A percentile compares a stretch with the other conserved stretches of the same genome.
Conservation (phyloP, 1,140 invertebrate genomes). For the Chlorops oryzae region DNA sequence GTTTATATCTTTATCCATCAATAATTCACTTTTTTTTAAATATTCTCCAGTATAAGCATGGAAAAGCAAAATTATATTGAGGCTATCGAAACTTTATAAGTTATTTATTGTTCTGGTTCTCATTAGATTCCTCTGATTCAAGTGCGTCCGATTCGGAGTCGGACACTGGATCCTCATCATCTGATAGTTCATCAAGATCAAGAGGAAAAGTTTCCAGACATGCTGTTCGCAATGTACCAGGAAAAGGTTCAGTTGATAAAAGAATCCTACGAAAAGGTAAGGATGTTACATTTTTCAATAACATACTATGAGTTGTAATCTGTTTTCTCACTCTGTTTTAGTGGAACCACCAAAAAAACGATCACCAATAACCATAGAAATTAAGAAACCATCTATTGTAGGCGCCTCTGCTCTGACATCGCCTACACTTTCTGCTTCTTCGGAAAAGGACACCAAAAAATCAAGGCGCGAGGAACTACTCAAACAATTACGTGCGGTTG, state of each 20-base stretch:
- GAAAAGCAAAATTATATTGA: no score
- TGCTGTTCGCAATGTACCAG: no score
- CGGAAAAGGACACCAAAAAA: conserved; percentile 51
- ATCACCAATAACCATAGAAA: conserved; percentile 46
- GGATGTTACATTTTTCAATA: conserved; percentile 3
- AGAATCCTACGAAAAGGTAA: conserved; percentile 48
- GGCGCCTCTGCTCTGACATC: conserved; percentile 50
- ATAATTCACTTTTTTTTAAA: no score
- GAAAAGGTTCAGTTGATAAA: conserved; percentile 49
- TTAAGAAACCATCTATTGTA: conserved; percentile 49
- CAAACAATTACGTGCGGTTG: conserved; percentile 95
- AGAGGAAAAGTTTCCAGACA: no score
- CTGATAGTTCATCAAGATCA: conserved; percentile 48
- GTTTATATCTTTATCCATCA: no score
- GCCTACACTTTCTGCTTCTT: conserved; percentile 38
- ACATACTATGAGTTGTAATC: no score
- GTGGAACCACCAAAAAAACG: conserved; percentile 49
- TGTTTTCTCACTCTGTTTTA: no score
- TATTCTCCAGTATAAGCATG: no score
- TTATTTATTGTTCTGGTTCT: no score
- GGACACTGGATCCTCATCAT: conserved; percentile 47
- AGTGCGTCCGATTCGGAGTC: conserved; percentile 54
- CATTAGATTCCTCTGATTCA: conserved; percentile 51
- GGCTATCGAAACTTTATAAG: no score
- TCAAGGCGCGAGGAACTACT: conserved; percentile 87